Percentiles rank a stretch among this genome's conserved stretches.
Evolutionary conservation across 2,888 invertebrate genomes (phyloP).

Genomic region (Malachius bipustulatus): DNA sequence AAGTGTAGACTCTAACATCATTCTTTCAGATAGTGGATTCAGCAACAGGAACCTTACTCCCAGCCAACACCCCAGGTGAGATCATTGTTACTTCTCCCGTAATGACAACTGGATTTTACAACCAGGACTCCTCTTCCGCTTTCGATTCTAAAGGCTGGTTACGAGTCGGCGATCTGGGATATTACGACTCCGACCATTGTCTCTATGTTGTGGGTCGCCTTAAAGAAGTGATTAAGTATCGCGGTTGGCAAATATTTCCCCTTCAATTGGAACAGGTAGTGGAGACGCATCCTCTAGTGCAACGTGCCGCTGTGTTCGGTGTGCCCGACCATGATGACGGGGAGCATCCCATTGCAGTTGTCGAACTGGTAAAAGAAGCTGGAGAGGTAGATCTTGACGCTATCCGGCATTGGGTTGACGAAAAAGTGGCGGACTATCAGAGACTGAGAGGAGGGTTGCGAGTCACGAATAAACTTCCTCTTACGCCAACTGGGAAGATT

Average conservation of each 20-base stretch:
- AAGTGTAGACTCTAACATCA: too few relatives aligned
- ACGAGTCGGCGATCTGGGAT: slow-evolving; percentile 40
- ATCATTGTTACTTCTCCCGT: slow-evolving; percentile 37
- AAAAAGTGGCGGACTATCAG: slow-evolving; percentile 27
- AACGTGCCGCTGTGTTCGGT: slow-evolving; percentile 72
- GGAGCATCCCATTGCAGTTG: slow-evolving; percentile 47
- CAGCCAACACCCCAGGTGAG: slow-evolving; percentile 40
- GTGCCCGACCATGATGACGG: slow-evolving; percentile 55
- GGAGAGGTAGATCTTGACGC: neutral
- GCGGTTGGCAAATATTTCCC: slow-evolving; percentile 48
- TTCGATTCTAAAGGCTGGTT: slow-evolving; percentile 37
- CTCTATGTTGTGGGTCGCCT: slow-evolving; percentile 38
- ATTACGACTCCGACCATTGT: slow-evolving; percentile 37
- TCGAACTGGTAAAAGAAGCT: slow-evolving; percentile 24
- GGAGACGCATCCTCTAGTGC: slow-evolving; percentile 54
- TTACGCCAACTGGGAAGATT: slow-evolving; percentile 31
- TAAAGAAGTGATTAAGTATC: slow-evolving; percentile 40
- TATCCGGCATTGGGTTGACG: slow-evolving; percentile 24
- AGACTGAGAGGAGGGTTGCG: slow-evolving; percentile 28
- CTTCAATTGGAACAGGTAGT: slow-evolving; percentile 66
- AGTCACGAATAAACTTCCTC: slow-evolving; percentile 25
- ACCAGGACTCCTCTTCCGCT: slow-evolving; percentile 33
- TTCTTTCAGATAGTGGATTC: slow-evolving; percentile 36
- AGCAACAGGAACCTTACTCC: slow-evolving; percentile 35
- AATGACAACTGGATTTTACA: slow-evolving; percentile 37